Conservation (phyloP, 2,888 invertebrate species). For the Cheilosia scutellata region DNA sequence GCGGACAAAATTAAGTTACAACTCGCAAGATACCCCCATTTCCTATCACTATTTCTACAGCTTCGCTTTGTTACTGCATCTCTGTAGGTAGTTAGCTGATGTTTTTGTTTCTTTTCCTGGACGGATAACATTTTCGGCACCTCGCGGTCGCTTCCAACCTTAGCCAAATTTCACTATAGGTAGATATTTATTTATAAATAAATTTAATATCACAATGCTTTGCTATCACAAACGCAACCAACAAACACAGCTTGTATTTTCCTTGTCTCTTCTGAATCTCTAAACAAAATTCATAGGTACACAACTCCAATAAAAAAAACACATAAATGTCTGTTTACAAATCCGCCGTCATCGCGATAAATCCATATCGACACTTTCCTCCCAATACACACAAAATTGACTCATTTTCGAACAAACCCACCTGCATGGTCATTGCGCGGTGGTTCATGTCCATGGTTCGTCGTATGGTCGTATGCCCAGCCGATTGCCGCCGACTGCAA, state of each 20-base stretch:
- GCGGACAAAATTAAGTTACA: no score
- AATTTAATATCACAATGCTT: not conserved
- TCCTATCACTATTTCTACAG: no score
- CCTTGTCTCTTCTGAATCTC: conserved; percentile 28
- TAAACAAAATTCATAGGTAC: conserved; percentile 22
- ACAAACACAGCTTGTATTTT: conserved; percentile 2
- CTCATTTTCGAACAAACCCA: conserved; percentile 70
- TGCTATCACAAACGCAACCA: conserved; percentile 27
- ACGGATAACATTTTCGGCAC: no score
- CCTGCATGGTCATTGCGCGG: conserved; percentile 47
- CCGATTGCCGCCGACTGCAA: conserved; percentile 20
- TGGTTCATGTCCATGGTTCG: conserved; percentile 53
- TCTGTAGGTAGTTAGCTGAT: no score
- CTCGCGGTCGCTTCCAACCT: no score
- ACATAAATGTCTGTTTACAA: conserved; percentile 47
- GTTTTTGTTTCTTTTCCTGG: no score
- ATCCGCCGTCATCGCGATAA: conserved; percentile 62
- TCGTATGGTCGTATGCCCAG: conserved; percentile 35
- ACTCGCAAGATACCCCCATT: no score
- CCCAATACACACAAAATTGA: conserved; percentile 58
- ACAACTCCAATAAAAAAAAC: not conserved
- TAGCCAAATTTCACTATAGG: not conserved
- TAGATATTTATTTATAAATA: not conserved
- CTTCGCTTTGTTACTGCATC: no score
- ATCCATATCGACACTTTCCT: conserved; percentile 54